Evolutionary conservation across 2,113 vertebrate species (phyloP).

Genomic region (Silurus meridionalis): DNA sequence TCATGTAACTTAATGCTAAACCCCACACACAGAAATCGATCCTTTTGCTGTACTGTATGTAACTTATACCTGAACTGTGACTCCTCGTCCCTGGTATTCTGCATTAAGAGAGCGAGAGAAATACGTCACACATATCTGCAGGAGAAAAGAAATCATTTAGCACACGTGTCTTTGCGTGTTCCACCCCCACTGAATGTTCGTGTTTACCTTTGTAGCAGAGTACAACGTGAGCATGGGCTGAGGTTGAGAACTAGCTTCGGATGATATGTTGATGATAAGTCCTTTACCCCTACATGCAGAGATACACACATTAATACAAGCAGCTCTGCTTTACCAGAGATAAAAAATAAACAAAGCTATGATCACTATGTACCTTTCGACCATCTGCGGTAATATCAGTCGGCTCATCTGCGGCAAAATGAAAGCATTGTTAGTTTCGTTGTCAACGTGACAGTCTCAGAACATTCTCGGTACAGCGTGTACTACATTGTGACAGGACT

Average conservation of each 20-base stretch:
- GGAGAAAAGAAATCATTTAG: background rate
- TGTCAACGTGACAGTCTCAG: background rate
- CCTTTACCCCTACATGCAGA: slow-evolving; percentile 62
- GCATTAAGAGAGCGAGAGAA: slow-evolving; percentile 72
- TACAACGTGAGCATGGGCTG: slow-evolving; percentile 73
- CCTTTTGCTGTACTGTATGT: background rate
- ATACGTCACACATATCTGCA: slow-evolving; percentile 70
- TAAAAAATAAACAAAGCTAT: background rate
- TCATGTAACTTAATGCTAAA: background rate
- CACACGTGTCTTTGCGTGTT: background rate
- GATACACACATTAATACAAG: background rate
- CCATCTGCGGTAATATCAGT: slow-evolving; percentile 72
- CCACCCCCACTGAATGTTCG: background rate
- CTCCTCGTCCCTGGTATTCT: slow-evolving; percentile 72
- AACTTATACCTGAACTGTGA: slow-evolving; percentile 75
- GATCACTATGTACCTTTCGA: slow-evolving; percentile 65
- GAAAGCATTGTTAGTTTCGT: slow-evolving; percentile 1
- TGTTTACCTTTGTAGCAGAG: slow-evolving; percentile 70
- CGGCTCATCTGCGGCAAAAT: slow-evolving; percentile 66
- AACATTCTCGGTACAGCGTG: background rate
- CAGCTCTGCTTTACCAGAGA: background rate
- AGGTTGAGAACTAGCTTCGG: slow-evolving; percentile 59
- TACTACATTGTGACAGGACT: background rate
- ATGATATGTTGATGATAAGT: slow-evolving; percentile 75
- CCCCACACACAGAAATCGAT: background rate